A percentile compares a stretch with the other conserved stretches of the same genome.
These are phyloP conservation scores for Oscarella lobularis DNA, from an alignment of 37 sponge, comb jelly and placozoan species.

Conservation along the genomic window DNA sequence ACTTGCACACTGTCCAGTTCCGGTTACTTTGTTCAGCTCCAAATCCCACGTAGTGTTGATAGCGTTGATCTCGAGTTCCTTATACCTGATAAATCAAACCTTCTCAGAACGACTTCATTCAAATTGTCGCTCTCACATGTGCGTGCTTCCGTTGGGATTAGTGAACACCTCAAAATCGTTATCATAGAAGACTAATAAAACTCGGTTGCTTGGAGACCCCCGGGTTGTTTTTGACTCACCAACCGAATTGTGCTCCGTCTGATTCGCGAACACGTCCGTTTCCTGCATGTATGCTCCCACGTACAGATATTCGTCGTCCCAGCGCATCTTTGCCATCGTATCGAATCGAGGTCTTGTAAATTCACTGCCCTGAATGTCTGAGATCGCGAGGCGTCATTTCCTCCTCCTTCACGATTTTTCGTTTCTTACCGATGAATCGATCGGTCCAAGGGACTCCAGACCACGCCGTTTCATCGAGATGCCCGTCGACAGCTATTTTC, in stretches of 20 bases:
- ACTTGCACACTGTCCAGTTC: no score
- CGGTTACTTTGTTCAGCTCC: conserved; percentile 12
- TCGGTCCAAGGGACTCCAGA: conserved; percentile 10
- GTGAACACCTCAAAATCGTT: conserved; percentile 25
- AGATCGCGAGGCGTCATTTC: neutral
- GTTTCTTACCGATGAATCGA: conserved; percentile 13
- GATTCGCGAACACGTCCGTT: conserved; percentile 21
- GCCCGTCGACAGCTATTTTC: conserved; percentile 12
- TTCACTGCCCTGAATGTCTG: conserved; percentile 15
- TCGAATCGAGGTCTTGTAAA: conserved; percentile 9
- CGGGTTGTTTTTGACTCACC: no score
- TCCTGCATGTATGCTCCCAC: conserved; percentile 19
- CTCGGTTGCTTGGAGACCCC: no score
- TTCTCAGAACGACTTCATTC: no score
- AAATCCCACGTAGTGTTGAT: conserved; percentile 20
- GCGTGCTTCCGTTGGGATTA: conserved; percentile 22
- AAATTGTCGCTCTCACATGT: no score
- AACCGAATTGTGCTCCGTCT: conserved; percentile 17
- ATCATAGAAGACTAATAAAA: conserved; percentile 16
- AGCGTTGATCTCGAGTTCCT: conserved; percentile 22
- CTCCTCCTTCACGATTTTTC: no score
- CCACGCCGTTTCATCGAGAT: conserved; percentile 15
- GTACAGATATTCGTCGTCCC: conserved; percentile 18
- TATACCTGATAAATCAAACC: no score
- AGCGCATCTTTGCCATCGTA: conserved; percentile 16